Base-by-base conservation (phyloP, 2,888 invertebrate genomes). In the Hylaea fasciaria region DNA sequence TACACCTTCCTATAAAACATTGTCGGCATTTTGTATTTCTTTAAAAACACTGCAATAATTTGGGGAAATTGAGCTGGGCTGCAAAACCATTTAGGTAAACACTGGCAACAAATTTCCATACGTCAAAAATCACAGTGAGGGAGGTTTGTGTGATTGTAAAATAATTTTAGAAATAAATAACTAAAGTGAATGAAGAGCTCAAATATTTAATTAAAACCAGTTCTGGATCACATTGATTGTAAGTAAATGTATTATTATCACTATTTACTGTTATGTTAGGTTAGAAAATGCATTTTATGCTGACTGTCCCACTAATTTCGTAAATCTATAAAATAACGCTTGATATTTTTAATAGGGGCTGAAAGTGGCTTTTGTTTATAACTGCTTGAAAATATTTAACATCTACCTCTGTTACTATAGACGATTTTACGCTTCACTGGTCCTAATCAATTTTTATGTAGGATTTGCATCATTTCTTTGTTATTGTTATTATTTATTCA, bases 211-310 rank as follows among this genome's bases (percentile, higher is more conserved):
- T 37, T 39, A 51, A 35, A 54, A 46, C 47, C 2, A 35, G 52
- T 40, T n/a, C 47, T 39, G 59, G 55, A 52, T 35, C 45, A 47
- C 35, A 41, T 22, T 73, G 58, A 69, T 78, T 80, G 90, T 91
- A 73, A 91, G 91, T 91, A 79, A 74, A 63, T 68, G 74, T 77
- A 73, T 65, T 65, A 35, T 67, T 64, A 67, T 62, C 56, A 70
- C 50, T 68, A 74, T 78, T 63, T 70, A 69, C 46, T 81, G 76
- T 80, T 74, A 77, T 83, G 80, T 83, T 88, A 91, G 91, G 91
- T 91, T 91, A 91, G 88, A 89, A 86, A 78, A 81, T 87, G 82
- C 84, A 82, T 79, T 86, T 85, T 83, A 76, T 81, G 91, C 91
- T 88, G 89, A 87, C 84, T 89, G 81, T 86, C 82, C 81, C 79